Evolutionary conservation across 2,888 invertebrate species (phyloP).

Genomic region (Napeogenes sylphis): DNA sequence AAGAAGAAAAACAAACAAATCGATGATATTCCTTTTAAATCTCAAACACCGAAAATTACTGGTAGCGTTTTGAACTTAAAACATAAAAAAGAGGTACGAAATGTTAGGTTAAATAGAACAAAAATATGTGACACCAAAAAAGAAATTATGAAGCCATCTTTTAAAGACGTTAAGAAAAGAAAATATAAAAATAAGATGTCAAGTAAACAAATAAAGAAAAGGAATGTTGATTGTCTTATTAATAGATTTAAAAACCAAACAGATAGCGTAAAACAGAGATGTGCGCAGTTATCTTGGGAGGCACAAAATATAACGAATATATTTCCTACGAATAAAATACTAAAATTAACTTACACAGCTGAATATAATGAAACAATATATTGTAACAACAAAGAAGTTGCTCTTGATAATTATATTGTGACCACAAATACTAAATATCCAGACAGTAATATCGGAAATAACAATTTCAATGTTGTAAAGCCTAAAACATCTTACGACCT

Average conservation of each 20-base stretch:
- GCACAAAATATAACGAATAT: slow-evolving; percentile 8
- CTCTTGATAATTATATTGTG: neutral
- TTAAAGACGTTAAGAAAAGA: too few relatives aligned
- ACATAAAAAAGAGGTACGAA: neutral
- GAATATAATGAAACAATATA: neutral
- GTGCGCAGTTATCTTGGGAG: slow-evolving; percentile 25
- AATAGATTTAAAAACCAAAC: slow-evolving; percentile 37
- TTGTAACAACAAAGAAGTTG: neutral
- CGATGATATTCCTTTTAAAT: slow-evolving; percentile 1
- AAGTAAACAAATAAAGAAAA: slow-evolving; percentile 15
- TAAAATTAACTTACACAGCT: neutral
- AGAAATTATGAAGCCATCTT: neutral
- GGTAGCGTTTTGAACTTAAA: neutral
- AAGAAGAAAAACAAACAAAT: slow-evolving; percentile 26
- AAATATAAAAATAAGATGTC: slow-evolving; percentile 7
- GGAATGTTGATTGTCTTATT: slow-evolving; percentile 24
- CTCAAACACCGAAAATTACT: neutral
- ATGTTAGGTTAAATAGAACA: slow-evolving; percentile 5
- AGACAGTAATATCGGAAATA: neutral
- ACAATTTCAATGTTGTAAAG: neutral
- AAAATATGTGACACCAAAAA: slow-evolving; percentile 9
- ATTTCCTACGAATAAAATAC: neutral
- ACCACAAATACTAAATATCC: neutral
- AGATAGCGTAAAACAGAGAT: slow-evolving; percentile 36
- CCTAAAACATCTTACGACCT: slow-evolving; percentile 53